Conservation (phyloP, 2,113 vertebrate species). For the Chitala chitala region DNA sequence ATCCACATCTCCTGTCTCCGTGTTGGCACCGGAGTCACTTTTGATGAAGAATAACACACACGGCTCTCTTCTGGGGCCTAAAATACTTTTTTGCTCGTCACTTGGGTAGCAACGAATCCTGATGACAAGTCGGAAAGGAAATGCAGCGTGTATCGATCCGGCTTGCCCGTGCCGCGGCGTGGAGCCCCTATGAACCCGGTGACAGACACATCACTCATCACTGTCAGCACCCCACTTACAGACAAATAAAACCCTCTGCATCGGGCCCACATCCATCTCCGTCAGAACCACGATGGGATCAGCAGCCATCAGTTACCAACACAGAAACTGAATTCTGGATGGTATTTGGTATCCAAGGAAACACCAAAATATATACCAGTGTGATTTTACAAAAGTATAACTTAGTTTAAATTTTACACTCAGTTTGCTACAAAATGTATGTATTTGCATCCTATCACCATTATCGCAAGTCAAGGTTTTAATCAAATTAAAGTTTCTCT, state of each 20-base stretch:
- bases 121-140: neutral
- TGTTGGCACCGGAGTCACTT: neutral
- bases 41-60: neutral
- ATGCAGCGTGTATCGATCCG: neutral
- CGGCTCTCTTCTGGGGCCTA: neutral
- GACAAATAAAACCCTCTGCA: neutral
- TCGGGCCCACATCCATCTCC: neutral
- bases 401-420: constrained; percentile 5
- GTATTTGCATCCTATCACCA: neutral
- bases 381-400: no score
- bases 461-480: neutral
- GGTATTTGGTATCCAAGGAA: no score
- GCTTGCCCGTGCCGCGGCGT: neutral
- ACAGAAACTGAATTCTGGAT: no score
- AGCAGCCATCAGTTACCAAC: neutral
- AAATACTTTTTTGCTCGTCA: neutral
- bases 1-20: neutral
- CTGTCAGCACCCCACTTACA: neutral
- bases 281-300: neutral
- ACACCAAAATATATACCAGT: no score
- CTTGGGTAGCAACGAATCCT: neutral
- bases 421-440: neutral
- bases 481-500: no score
- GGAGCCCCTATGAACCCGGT: neutral
- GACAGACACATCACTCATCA: neutral